Evolutionary conservation across 1,140 invertebrate species (phyloP).

Genomic region (Zaprionus taronus): DNA sequence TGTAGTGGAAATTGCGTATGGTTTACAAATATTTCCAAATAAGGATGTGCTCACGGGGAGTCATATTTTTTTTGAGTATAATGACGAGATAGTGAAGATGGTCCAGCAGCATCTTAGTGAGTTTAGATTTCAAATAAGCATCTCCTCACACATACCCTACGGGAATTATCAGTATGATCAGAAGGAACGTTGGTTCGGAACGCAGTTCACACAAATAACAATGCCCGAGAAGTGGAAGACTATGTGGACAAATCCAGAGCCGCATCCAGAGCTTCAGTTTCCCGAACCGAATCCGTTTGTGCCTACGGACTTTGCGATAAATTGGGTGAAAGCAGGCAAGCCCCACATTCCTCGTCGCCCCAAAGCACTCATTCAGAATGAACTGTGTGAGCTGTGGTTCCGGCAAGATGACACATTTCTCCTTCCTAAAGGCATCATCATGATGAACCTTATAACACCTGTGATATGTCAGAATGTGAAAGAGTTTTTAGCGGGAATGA

Average conservation of each 20-base stretch:
- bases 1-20: constrained; percentile 90
- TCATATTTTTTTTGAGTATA: constrained; percentile 91
- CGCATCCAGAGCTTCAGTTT: constrained; percentile 67
- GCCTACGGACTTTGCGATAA: constrained; percentile 56
- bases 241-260: constrained; percentile 86
- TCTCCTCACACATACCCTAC: constrained; percentile 87
- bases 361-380: constrained; percentile 86
- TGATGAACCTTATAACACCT: constrained; percentile 90
- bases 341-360: constrained; percentile 50
- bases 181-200: constrained; percentile 87
- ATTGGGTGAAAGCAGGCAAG: constrained; percentile 50
- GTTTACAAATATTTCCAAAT: constrained; percentile 91
- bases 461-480: constrained; percentile 86
- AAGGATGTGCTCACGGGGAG: constrained; percentile 91
- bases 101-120: constrained; percentile 88
- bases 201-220: constrained; percentile 77
- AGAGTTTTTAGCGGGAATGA: constrained; percentile 87
- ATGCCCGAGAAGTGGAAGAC: constrained; percentile 86
- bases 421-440: constrained; percentile 91
- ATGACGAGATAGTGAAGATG: constrained; percentile 88
- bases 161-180: constrained; percentile 86
- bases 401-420: constrained; percentile 93
- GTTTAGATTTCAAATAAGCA: constrained; percentile 90
- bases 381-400: constrained; percentile 92
- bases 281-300: constrained; percentile 55